These are phyloP conservation scores for Falco berigora DNA, from an alignment of 2,797 vertebrate species.

Conservation along the genomic window DNA sequence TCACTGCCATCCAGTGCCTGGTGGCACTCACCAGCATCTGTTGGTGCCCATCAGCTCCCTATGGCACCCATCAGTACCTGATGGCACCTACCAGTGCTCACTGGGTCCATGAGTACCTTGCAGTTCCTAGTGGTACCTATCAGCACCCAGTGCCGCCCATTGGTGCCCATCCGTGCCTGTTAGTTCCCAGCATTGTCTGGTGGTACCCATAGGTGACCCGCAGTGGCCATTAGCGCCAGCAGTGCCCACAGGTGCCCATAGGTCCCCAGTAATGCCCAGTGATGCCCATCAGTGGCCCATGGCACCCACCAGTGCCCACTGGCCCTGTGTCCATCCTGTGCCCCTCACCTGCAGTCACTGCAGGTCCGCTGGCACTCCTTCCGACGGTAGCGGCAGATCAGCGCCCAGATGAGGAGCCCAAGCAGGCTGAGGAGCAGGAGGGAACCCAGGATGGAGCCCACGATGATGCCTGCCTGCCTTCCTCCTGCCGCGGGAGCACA, in stretches of 20 bases:
- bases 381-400: conserved; percentile 80
- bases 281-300: too few relatives aligned
- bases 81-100: not conserved
- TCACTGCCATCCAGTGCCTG: not conserved
- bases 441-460: conserved; percentile 82
- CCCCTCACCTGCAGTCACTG: conserved; percentile 74
- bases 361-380: conserved; percentile 74
- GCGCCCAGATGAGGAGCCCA: conserved; percentile 83
- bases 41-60: accelerated
- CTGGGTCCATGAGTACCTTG: not conserved
- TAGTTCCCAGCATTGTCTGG: not conserved
- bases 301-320: not conserved
- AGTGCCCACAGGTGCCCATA: not conserved
- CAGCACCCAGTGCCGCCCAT: not conserved
- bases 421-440: conserved; percentile 82
- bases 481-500: conserved; percentile 55
- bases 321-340: not conserved
- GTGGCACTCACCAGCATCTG: not conserved
- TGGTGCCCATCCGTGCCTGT: not conserved
- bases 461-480: conserved; percentile 80
- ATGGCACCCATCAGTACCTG: not conserved
- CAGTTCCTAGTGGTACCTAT: not conserved
- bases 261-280: not conserved
- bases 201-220: not conserved
- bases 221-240: not conserved